Percentiles rank a stretch among this genome's conserved stretches.
Conservation (phyloP, 2,888 invertebrate genomes). For the Euplagia quadripunctaria region DNA sequence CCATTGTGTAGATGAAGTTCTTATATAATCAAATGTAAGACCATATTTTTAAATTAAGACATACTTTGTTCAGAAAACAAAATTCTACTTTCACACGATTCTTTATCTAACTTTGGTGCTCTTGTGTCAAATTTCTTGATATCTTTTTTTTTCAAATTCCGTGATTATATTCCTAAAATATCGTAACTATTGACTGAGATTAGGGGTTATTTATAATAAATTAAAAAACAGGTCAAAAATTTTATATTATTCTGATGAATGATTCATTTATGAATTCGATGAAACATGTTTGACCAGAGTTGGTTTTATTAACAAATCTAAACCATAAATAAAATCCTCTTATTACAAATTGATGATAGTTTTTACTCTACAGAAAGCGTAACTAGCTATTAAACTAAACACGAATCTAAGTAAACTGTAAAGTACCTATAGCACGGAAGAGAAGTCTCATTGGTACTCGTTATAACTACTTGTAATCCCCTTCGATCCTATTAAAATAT, state of each 20-base stretch:
- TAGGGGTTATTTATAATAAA: not conserved
- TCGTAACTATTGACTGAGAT: not conserved
- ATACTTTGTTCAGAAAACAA: not conserved
- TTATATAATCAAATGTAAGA: not conserved
- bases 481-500: not conserved
- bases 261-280: not conserved
- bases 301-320: not conserved
- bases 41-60: slow-evolving; percentile 1
- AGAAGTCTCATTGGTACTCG: not conserved
- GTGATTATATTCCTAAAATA: not conserved
- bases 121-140: not conserved
- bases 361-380: not conserved
- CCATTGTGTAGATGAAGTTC: not conserved
- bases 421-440: not conserved
- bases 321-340: not conserved
- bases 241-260: not conserved
- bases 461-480: not conserved
- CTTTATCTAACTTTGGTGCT: not conserved
- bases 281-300: not conserved
- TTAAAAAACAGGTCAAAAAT: not conserved
- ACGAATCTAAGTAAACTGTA: not conserved
- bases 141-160: not conserved
- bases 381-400: not conserved
- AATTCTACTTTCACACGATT: slow-evolving; percentile 1
- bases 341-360: not conserved